Evolutionary conservation across 2,888 invertebrate genomes (phyloP).

Genomic region (Galeruca laticollis): DNA sequence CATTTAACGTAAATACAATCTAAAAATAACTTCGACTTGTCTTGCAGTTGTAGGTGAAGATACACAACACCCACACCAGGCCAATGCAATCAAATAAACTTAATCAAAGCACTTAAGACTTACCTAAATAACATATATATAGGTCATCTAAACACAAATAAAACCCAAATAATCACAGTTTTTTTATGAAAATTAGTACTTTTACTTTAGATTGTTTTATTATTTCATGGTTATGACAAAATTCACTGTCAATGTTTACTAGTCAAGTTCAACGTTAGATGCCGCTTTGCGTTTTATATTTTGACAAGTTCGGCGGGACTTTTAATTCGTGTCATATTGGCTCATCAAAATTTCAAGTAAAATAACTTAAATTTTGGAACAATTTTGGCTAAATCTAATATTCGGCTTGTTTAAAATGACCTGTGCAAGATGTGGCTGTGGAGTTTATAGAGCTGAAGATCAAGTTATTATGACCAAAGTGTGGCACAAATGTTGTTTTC

Average conservation of each 20-base stretch:
- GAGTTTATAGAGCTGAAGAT: slow-evolving; percentile 53
- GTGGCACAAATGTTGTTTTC: slow-evolving; percentile 58
- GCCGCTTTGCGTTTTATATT: slow-evolving; percentile 34
- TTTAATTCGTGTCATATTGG: slow-evolving; percentile 34
- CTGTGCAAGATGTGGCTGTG: slow-evolving; percentile 56
- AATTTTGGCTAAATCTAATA: slow-evolving; percentile 26
- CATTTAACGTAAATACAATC: slow-evolving; percentile 50
- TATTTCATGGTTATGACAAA: slow-evolving; percentile 60
- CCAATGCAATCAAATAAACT: slow-evolving; percentile 26
- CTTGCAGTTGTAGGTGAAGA: slow-evolving; percentile 40
- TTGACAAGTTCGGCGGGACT: slow-evolving; percentile 39
- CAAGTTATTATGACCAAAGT: slow-evolving; percentile 57
- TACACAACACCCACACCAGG: slow-evolving; percentile 53
- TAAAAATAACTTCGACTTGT: slow-evolving; percentile 54
- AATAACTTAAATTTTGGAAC: not conserved
- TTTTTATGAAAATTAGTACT: slow-evolving; percentile 49
- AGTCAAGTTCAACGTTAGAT: slow-evolving; percentile 45
- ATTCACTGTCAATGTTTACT: slow-evolving; percentile 47
- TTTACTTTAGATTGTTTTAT: slow-evolving; percentile 54
- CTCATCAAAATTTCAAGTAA: slow-evolving; percentile 40
- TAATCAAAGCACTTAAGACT: slow-evolving; percentile 35
- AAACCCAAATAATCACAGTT: slow-evolving; percentile 49
- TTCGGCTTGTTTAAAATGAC: slow-evolving; percentile 43
- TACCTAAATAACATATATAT: slow-evolving; percentile 45
- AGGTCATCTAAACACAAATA: slow-evolving; percentile 44